A percentile compares a stretch with the other conserved stretches of the same genome.
Conservation (phyloP, 2,113 vertebrate genomes). For the Loxodonta africana region DNA sequence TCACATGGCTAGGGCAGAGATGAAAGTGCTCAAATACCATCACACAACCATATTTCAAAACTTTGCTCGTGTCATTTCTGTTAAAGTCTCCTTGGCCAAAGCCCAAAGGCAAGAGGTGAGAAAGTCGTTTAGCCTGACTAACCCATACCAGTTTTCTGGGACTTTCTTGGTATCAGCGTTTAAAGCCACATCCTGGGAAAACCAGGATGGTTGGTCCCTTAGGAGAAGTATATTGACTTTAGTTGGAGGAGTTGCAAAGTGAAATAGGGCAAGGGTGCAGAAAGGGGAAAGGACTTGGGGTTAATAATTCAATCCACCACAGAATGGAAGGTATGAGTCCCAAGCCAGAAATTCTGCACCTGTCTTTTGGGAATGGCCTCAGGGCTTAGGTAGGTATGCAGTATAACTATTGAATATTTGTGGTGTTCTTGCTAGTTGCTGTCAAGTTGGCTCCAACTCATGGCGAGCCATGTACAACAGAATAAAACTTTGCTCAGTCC, state of each 20-base stretch:
- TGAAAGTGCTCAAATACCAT: neutral
- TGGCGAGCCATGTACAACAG: no score
- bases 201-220: neutral
- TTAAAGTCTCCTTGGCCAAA: neutral
- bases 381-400: no score
- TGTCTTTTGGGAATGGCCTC: neutral
- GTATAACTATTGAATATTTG: neutral
- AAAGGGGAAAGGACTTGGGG: neutral
- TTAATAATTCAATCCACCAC: neutral
- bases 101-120: neutral
- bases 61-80: neutral
- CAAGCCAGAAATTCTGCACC: neutral
- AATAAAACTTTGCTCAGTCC: no score
- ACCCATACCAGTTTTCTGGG: neutral
- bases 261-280: neutral
- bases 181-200: slow-evolving; percentile 1
- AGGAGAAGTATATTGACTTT: neutral
- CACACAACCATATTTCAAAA: neutral
- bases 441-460: no score
- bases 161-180: neutral
- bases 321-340: neutral
- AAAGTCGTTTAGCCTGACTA: neutral
- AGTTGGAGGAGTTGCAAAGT: neutral
- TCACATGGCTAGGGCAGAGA: neutral
- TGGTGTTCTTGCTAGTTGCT: no score